Percentiles rank a stretch among this genome's conserved stretches.
phyloP scores from a whole-genome alignment of 2,113 vertebrate genomes.

The Lucifuga dentata region DNA sequence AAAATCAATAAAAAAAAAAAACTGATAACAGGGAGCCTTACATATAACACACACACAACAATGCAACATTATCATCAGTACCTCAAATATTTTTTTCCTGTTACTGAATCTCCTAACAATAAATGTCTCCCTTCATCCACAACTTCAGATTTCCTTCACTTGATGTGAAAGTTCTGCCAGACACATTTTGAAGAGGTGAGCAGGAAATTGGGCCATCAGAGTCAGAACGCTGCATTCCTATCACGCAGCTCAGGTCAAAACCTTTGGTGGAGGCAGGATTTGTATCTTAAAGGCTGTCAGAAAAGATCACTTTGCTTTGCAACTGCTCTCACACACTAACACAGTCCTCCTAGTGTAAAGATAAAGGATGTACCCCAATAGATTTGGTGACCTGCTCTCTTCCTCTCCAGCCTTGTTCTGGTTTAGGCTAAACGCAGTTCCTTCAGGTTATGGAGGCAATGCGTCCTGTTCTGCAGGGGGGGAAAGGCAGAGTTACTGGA shows the following conservation, averaged over 20 bases:
- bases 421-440: slow-evolving; percentile 82
- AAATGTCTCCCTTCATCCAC: slow-evolving; percentile 75
- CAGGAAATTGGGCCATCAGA: slow-evolving; percentile 87
- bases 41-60: slow-evolving; percentile 44
- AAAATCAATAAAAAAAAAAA: slow-evolving; percentile 21
- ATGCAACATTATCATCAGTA: slow-evolving; percentile 8
- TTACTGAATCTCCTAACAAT: slow-evolving; percentile 78
- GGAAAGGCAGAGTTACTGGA: slow-evolving; percentile 88
- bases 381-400: slow-evolving; percentile 77
- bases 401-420: slow-evolving; percentile 74
- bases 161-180: slow-evolving; percentile 83
- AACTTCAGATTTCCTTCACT: slow-evolving; percentile 84
- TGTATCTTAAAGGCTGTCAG: slow-evolving; percentile 82
- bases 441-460: slow-evolving; percentile 37
- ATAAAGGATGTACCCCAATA: slow-evolving; percentile 83
- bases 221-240: slow-evolving; percentile 79
- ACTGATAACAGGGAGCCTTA: slow-evolving; percentile 23
- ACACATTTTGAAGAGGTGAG: slow-evolving; percentile 76
- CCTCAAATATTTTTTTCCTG: slow-evolving; percentile 23
- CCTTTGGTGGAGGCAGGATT: slow-evolving; percentile 80
- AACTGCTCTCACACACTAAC: slow-evolving; percentile 73
- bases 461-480: slow-evolving; percentile 74
- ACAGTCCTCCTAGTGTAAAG: slow-evolving; percentile 84
- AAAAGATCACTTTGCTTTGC: slow-evolving; percentile 59
- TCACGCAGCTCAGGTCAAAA: slow-evolving; percentile 80